Conservation (phyloP, 2,113 vertebrate genomes). For the Poeciliopsis occidentalis region DNA sequence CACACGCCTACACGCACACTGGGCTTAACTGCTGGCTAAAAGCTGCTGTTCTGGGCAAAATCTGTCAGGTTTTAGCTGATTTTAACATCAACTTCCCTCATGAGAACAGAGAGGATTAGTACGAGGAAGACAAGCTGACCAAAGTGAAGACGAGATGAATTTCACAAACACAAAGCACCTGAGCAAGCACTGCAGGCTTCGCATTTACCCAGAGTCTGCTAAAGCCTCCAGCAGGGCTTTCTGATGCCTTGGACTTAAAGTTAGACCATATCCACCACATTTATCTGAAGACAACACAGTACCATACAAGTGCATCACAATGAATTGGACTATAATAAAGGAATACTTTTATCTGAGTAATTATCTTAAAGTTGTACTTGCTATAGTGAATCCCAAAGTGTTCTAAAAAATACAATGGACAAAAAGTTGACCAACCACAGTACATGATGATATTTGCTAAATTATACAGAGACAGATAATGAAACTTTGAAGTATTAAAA, state of each 20-base stretch:
- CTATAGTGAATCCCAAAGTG: too few relatives aligned
- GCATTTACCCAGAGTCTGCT: background rate
- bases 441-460: too few relatives aligned
- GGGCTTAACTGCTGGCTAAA: constrained; percentile 8
- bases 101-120: constrained; percentile 38
- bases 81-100: constrained; percentile 32
- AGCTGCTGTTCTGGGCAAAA: constrained; percentile 49
- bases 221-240: background rate
- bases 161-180: constrained; percentile 26
- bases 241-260: background rate
- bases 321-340: too few relatives aligned
- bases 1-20: constrained; percentile 18
- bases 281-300: too few relatives aligned
- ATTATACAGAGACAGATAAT: too few relatives aligned
- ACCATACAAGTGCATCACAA: too few relatives aligned
- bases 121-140: constrained; percentile 28
- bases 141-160: constrained; percentile 37
- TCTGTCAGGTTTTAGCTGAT: constrained; percentile 39
- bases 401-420: too few relatives aligned
- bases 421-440: too few relatives aligned
- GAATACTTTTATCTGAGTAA: too few relatives aligned
- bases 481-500: too few relatives aligned
- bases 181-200: background rate
- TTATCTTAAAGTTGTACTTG: too few relatives aligned
- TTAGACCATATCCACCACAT: background rate